These are phyloP conservation scores for Zoroaster sp. DNA, from an alignment of 53 echinoderm and acorn worm species.

Conservation along the genomic window DNA sequence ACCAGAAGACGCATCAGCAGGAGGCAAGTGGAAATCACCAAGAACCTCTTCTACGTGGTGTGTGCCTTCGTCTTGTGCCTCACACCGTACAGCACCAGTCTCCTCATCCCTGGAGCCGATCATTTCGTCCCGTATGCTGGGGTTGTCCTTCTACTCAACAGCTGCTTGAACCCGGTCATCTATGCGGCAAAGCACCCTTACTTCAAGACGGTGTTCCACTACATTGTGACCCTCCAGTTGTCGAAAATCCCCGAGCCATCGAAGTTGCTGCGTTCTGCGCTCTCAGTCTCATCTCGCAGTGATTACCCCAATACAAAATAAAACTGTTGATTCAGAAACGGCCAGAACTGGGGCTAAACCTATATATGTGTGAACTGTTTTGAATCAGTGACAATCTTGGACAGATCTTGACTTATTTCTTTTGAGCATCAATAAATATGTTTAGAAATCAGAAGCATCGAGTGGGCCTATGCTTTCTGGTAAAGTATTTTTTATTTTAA, in stretches of 20 bases:
- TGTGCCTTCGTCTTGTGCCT: constrained; percentile 85
- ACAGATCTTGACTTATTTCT: no score
- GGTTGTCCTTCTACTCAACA: constrained; percentile 76
- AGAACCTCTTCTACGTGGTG: constrained; percentile 93
- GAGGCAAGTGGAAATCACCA: constrained; percentile 82
- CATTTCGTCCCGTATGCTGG: constrained; percentile 89
- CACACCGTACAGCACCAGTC: constrained; percentile 75
- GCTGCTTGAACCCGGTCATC: constrained; percentile 87
- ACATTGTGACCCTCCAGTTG: constrained; percentile 56
- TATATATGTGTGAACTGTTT: no score
- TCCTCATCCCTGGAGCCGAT: constrained; percentile 79
- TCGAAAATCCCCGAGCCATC: constrained; percentile 74
- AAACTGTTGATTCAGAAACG: no score
- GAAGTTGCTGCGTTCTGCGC: constrained; percentile 35
- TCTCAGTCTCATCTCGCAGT: constrained; percentile 43
- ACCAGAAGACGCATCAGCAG: constrained; percentile 70
- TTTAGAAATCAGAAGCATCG: no score
- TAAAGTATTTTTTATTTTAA: no score
- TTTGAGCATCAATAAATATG: no score
- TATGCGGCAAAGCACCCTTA: constrained; percentile 92
- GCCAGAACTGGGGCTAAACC: no score
- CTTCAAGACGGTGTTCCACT: constrained; percentile 71
- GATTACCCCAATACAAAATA: neutral
- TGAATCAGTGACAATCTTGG: no score
- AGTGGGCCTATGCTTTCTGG: no score